Base-by-base conservation (phyloP, 2,888 invertebrate species). In the Pristionchus japonicus region DNA sequence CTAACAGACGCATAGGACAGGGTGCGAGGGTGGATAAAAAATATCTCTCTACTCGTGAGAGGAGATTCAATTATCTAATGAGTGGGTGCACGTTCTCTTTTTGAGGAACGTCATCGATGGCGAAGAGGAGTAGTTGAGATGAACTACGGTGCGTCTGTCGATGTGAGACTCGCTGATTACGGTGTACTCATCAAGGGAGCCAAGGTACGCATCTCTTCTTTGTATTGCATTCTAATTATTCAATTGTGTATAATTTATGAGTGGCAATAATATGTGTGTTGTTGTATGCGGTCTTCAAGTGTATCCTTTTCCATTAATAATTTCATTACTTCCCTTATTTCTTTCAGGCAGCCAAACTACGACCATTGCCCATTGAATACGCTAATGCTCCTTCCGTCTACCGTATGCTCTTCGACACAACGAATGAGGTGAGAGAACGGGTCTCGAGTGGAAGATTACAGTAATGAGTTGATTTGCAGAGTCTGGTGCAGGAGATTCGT, bases 121-220 rank as follows among this genome's bases (percentile, higher is more conserved):
- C 86, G 86, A 34, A 64, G 86, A 20, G 86, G 86, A 17, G 31
- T 86, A 1, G 67, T 86, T 1, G 86, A 86, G 67, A 67, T 13
- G 43, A 86, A 86, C 23, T 47, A 67, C 37, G 86, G 86, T 27
- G 47, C 31, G 13, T 27, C 67, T 40, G 86, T 86, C 43, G 86
- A 86, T 47, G 86, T 86, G 43, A 64, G 86, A 67, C 67, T 86
- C 17, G 86, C 67, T 23, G 86, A 86, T 37, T 86, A 86, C 31
- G 86, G 86, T 37, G 86, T 86, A 47, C 86, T 86, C 52, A 52
- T 86, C 67, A 67, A 86, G 86, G 86, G 47, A 86, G 86, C 86
- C 27, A 86, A 86, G 86, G 86, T 86, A 43, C 31, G 64, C 47
- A 2, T 67, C 43, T 67, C 40, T 47, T 64, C 67, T 43, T 23